Evolutionary conservation across 2,888 invertebrate genomes (phyloP), one percentile per base, ranked within the genome.

Genomic region (Campaea margaritaria): DNA sequence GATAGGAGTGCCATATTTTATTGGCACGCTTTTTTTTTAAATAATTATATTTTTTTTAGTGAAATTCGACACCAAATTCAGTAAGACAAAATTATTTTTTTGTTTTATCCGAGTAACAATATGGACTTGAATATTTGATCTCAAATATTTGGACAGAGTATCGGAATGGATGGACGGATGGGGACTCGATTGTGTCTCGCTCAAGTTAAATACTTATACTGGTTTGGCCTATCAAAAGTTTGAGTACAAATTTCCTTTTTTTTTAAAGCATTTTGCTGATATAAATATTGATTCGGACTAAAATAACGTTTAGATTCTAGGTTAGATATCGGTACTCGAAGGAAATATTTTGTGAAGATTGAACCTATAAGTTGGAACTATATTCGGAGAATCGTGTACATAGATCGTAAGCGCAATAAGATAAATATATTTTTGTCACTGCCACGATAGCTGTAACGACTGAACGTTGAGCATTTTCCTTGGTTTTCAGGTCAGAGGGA

Each of bases 11-110:
- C 92, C 91, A 91, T 91, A 89, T 88, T 85, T 83, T 85, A 89
- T 89, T 90, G 91, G 91, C 89, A 89, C 83, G 83, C 81, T 83
- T 76, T 81, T 83, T 82, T 78, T 64, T 72, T 72, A 69, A 75
- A 75, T 84, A 79, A 85, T 76, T 73, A 83, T 84, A 80, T 77
- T 87, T 80, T 39, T 84, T 79, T 75, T 89, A 89, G 91, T 87
- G 82, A 88, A 91, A 89, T 89, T 89, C 76, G 90, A 91, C 85
- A 89, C 91, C 91, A 92, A 92, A 92, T 87, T 84, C 80, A 74
- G 79, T 86, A 86, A 85, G 86, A 86, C 85, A 79, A 86, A 81
- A 52, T 60, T 55, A 43, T 59, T 73, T 80, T 79, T 83, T 83
- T 78, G 74, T 83, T 85, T 73, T 82, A 79, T 79, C 82, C 79